Percentiles rank a stretch among this genome's conserved stretches.
Evolutionary conservation across 2,113 vertebrate genomes (phyloP).

Genomic region (Reinhardtius hippoglossoides): DNA sequence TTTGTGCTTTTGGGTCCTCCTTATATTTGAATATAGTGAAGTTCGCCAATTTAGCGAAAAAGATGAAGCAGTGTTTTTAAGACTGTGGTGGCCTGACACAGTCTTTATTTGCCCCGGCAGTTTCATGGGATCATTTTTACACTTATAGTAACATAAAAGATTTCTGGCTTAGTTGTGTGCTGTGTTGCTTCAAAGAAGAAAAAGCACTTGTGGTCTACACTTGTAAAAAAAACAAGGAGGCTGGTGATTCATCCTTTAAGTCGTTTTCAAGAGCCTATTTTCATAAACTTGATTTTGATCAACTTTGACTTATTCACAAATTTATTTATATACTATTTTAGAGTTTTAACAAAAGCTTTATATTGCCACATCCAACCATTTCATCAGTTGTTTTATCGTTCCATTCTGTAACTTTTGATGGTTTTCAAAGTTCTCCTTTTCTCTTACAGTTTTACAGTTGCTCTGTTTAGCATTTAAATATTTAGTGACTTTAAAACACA

Average conservation of each 20-base stretch:
- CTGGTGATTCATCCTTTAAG: neutral
- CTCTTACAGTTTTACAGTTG: constrained; percentile 26
- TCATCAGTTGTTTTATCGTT: constrained; percentile 28
- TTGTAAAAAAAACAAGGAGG: constrained; percentile 1
- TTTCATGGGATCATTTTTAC: neutral
- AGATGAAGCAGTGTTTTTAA: too few relatives aligned
- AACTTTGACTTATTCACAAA: neutral
- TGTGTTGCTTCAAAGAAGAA: too few relatives aligned
- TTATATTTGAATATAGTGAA: too few relatives aligned
- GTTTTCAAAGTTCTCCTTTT: constrained; percentile 5
- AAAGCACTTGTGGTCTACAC: neutral
- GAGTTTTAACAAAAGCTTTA: constrained; percentile 1
- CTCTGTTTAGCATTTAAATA: constrained; percentile 8
- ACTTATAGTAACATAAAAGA: neutral
- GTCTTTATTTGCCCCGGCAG: too few relatives aligned
- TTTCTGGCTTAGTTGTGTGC: neutral
- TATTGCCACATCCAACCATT: constrained; percentile 8
- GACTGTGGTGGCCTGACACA: too few relatives aligned
- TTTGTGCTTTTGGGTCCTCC: too few relatives aligned
- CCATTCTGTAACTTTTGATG: neutral
- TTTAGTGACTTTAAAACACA: constrained; percentile 17
- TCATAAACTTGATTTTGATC: neutral
- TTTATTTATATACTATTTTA: constrained; percentile 2
- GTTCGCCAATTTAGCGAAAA: too few relatives aligned
- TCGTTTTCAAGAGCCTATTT: constrained; percentile 1